A percentile compares a stretch with the other conserved stretches of the same genome.
These are phyloP conservation scores for Penaeus japonicus DNA, from an alignment of 1,140 invertebrate species.

Conservation along the genomic window DNA sequence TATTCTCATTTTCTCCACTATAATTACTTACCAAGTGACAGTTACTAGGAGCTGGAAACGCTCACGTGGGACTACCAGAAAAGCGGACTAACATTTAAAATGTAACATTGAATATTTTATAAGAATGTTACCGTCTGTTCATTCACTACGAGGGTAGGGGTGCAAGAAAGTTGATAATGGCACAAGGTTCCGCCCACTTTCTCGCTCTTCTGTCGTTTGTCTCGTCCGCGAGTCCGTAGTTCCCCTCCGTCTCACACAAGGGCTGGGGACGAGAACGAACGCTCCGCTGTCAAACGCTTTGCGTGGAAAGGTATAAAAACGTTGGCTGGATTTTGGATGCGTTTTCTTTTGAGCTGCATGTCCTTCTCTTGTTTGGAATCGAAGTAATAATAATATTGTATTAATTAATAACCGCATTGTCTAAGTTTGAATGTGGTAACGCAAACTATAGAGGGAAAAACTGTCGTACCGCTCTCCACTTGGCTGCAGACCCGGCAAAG, in stretches of 20 bases:
- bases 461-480: slow-evolving; percentile 9
- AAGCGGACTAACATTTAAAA: too few species aligned
- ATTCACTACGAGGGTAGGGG: too few species aligned
- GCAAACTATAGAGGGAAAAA: not conserved
- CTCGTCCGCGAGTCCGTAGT: not conserved
- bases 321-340: not conserved
- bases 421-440: not conserved
- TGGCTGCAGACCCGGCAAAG: slow-evolving; percentile 9
- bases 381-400: not conserved
- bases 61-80: too few species aligned
- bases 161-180: too few species aligned
- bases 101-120: too few species aligned
- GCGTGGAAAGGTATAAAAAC: not conserved
- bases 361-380: not conserved
- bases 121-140: too few species aligned
- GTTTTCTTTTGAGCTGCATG: too few species aligned
- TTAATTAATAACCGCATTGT: not conserved
- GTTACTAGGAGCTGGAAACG: too few species aligned
- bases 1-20: too few species aligned
- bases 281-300: slow-evolving; percentile 28
- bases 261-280: slow-evolving; percentile 21
- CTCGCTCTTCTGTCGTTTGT: slow-evolving; percentile 10
- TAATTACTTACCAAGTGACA: too few species aligned
- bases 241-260: not conserved
- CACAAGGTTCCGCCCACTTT: not conserved